Percentiles rank a stretch among this genome's conserved stretches.
Evolutionary conservation across 1,140 invertebrate genomes (phyloP).

Genomic region (Oreohelix idahoensis): DNA sequence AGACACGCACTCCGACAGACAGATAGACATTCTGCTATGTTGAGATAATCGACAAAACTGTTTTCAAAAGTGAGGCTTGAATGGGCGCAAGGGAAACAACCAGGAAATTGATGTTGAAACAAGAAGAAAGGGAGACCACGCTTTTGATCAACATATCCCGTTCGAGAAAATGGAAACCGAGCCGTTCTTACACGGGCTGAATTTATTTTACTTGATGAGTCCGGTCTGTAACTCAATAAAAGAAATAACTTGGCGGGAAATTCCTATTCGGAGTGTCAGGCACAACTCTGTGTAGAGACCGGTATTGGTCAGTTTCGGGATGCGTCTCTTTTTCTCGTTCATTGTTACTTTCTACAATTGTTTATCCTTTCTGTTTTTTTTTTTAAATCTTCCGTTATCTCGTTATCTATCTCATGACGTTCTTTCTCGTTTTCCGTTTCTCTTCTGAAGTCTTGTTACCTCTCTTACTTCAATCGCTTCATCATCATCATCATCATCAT

Average conservation of each 20-base stretch:
- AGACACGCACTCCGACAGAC: neutral
- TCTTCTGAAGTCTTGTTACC: too few relatives aligned
- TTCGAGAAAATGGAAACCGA: constrained; percentile 6
- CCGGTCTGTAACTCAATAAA: constrained; percentile 1
- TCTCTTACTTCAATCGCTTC: too few relatives aligned
- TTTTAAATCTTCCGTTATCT: too few relatives aligned
- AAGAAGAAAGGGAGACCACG: constrained; percentile 9
- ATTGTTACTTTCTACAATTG: too few relatives aligned
- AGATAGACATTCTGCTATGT: neutral
- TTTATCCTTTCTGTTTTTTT: too few relatives aligned
- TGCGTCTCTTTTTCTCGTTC: neutral
- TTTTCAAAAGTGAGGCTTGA: neutral
- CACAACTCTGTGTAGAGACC: neutral
- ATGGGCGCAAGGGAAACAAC: neutral
- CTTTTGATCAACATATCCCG: constrained; percentile 3
- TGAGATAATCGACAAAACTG: neutral
- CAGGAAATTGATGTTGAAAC: constrained; percentile 12
- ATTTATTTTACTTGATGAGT: constrained; percentile 13
- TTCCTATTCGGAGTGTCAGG: neutral
- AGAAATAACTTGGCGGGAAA: constrained; percentile 4
- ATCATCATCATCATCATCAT: too few relatives aligned
- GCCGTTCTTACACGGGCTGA: neutral
- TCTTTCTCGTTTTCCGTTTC: too few relatives aligned
- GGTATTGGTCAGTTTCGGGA: neutral
- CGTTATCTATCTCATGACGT: too few relatives aligned